Conservation (phyloP, 2,888 invertebrate species). For the Chrysotoxum bicinctum region DNA sequence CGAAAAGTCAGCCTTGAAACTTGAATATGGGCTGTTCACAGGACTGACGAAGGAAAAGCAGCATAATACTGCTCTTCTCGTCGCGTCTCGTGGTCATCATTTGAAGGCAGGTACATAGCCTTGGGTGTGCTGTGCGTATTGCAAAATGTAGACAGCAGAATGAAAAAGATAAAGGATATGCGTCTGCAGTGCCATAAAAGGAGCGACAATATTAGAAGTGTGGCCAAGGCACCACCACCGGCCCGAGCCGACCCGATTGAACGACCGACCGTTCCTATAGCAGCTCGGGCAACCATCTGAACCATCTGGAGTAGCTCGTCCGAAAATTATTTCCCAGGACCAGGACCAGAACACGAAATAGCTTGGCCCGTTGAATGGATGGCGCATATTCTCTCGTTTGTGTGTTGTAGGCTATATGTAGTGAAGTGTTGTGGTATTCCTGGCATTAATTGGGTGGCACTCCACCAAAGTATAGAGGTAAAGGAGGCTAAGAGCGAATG, state of each 20-base stretch:
- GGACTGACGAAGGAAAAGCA: constrained; percentile 29
- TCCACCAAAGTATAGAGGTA: constrained; percentile 25
- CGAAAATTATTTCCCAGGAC: constrained; percentile 64
- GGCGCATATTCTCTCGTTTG: constrained; percentile 59
- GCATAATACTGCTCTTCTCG: constrained; percentile 7
- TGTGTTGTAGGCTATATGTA: constrained; percentile 37
- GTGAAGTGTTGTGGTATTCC: constrained; percentile 57
- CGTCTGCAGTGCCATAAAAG: constrained; percentile 63
- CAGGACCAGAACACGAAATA: constrained; percentile 19
- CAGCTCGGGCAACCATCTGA: constrained; percentile 35
- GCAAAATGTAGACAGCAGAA: constrained; percentile 61
- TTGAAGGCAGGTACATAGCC: constrained; percentile 41
- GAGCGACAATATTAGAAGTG: constrained; percentile 60
- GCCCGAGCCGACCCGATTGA: neutral
- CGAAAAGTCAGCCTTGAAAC: constrained; percentile 65
- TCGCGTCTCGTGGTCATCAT: constrained; percentile 8
- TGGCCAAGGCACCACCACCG: neutral
- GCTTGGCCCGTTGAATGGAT: constrained; percentile 40
- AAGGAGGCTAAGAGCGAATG: constrained; percentile 33
- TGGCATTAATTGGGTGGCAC: constrained; percentile 65
- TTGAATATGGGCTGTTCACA: constrained; percentile 46
- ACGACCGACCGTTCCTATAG: neutral
- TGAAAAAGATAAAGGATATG: constrained; percentile 70
- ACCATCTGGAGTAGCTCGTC: constrained; percentile 57
- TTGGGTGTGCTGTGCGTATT: constrained; percentile 62